Base-by-base conservation (phyloP, 2,797 vertebrate species). In the Cyprinodon diabolis region DNA sequence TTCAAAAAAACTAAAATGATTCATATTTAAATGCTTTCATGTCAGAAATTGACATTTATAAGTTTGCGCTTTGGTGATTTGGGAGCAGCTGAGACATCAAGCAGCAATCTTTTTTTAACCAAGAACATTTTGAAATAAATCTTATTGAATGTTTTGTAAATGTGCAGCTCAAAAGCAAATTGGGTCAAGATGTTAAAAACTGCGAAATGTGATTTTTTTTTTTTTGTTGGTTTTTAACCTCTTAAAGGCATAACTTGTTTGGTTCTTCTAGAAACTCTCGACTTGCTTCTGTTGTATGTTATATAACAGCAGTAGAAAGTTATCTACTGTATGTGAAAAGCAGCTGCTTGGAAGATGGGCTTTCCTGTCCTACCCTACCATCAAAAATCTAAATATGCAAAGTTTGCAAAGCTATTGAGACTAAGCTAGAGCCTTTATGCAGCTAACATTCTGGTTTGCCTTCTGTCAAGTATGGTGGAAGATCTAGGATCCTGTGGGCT, bases 11-110 rank as follows among this genome's bases (percentile, higher is more conserved):
- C n/a, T 23, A n/a, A 14, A 80, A 76, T 68, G 8, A 60, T 58
- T 82, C 5, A 72, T 80, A 58, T 35, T 30, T 40, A 74, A 1
- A 66, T 65, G 35, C 25, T 51, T 68, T 65, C 62, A 7, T 25
- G 45, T 62, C 74, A 60, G 60, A 69, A 60, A 70, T 65, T 14
- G 49, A 69, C 19, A 23, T 45, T 63, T 6, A 30, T 30, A 43
- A 35, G 45, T 72, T 76, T 66, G 45, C 30, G 70, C 40, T 69
- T 43, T 43, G 37, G 25, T 47, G 66, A 54, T 73, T 73, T 66
- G 23, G 15, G 52, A 66, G n/a, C 55, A 40, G n/a, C 43, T 6
- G 51, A 9, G 10, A 47, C 35, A 21, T 48, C 15, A 30, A 10
- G 30, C 12, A 49, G 6, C 23, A 67, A 17, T 66, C 43, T 30